These are phyloP conservation scores for Cyanoramphus novaezelandiae DNA, from an alignment of 2,113 vertebrate species.

Conservation along the genomic window DNA sequence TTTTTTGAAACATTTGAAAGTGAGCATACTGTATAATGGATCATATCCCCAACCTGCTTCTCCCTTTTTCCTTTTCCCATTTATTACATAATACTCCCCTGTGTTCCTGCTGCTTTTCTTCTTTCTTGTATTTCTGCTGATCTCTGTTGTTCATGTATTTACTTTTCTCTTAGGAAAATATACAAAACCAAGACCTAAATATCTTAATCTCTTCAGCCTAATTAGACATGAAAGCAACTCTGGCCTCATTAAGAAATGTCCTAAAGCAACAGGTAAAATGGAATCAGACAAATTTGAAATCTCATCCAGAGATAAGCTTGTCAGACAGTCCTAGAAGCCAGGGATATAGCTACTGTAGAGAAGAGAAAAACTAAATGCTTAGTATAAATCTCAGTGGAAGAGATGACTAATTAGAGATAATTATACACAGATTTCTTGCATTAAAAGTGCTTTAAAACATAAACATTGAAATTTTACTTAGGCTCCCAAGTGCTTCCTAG, in stretches of 20 bases:
- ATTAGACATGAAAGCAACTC: constrained; percentile 56
- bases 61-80: neutral
- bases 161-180: constrained; percentile 26
- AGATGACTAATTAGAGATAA: constrained; percentile 64
- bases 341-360: neutral
- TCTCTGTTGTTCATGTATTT: constrained; percentile 19
- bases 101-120: neutral
- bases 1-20: neutral
- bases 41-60: neutral
- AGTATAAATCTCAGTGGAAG: constrained; percentile 59
- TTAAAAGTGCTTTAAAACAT: constrained; percentile 69
- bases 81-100: constrained; percentile 1
- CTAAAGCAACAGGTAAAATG: constrained; percentile 50
- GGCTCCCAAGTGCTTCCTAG: constrained; percentile 49
- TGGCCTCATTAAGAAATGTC: constrained; percentile 38
- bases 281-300: neutral
- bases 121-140: constrained; percentile 40
- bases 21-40: neutral
- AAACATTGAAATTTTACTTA: constrained; percentile 64
- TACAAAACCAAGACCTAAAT: constrained; percentile 23
- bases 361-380: constrained; percentile 21
- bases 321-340: constrained; percentile 12
- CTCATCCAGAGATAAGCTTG: constrained; percentile 1
- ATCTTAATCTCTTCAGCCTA: constrained; percentile 55
- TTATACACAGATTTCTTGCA: constrained; percentile 65